Evolutionary conservation across 2,113 vertebrate species (phyloP).

Genomic region (Meriones unguiculatus): DNA sequence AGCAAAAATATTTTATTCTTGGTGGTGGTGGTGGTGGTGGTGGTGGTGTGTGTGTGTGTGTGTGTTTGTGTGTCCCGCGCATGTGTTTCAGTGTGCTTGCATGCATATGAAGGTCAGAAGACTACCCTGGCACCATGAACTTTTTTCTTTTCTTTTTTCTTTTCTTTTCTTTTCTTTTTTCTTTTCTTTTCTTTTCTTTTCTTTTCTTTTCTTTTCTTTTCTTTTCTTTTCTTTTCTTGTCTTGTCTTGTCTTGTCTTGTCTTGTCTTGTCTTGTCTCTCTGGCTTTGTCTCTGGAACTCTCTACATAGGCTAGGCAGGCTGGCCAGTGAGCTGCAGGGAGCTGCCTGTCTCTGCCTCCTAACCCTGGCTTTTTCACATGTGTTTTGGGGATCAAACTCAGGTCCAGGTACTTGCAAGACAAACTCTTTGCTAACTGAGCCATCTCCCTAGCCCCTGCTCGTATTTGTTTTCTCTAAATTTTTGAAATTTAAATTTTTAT

Average conservation of each 20-base stretch:
- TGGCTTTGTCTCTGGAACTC: background rate
- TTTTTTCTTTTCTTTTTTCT: background rate
- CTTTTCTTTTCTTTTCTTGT: no score
- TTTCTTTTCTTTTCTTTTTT: no score
- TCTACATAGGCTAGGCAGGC: background rate
- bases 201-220: background rate
- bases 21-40: background rate
- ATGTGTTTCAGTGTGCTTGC: no score
- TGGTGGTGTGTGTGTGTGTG: background rate
- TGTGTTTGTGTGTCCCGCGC: background rate
- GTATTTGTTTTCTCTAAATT: no score
- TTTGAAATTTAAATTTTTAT: no score
- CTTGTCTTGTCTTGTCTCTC: no score
- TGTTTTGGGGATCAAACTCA: background rate
- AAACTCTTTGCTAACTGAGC: background rate
- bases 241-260: no score
- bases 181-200: no score
- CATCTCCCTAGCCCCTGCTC: background rate
- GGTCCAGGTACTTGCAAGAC: no score
- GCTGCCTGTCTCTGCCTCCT: background rate
- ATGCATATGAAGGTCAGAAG: background rate
- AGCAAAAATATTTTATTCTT: conserved; percentile 13
- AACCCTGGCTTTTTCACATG: background rate
- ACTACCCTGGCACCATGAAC: no score
- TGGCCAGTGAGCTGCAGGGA: background rate